These are phyloP conservation scores for Lanius collurio DNA, from an alignment of 2,113 vertebrate genomes.

Conservation along the genomic window DNA sequence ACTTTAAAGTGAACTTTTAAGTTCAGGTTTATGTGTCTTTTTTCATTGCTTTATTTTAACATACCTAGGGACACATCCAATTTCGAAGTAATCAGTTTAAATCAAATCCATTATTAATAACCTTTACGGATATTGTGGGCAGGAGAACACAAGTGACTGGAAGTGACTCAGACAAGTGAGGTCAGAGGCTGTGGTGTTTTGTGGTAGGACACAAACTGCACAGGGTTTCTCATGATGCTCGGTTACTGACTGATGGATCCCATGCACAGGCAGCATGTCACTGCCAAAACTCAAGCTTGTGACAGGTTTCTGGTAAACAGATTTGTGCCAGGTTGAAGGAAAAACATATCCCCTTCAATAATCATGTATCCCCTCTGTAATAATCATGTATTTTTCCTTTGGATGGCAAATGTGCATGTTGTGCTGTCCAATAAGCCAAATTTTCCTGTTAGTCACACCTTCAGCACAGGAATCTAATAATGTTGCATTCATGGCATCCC, in stretches of 20 bases:
- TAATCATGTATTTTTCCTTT: neutral
- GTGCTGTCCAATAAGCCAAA: neutral
- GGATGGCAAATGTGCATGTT: neutral
- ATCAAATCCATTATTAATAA: constrained; percentile 21
- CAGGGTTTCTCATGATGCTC: neutral
- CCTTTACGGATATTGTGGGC: neutral
- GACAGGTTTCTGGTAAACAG: neutral
- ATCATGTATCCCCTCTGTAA: neutral
- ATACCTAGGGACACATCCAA: neutral
- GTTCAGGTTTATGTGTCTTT: constrained; percentile 16
- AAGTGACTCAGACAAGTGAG: neutral
- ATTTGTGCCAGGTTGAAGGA: neutral
- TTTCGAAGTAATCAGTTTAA: constrained; percentile 21
- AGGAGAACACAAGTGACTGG: neutral
- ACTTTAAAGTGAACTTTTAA: constrained; percentile 51
- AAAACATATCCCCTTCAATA: neutral
- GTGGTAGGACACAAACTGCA: neutral
- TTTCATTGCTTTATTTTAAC: constrained; percentile 6
- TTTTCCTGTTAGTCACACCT: neutral
- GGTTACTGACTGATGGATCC: neutral
- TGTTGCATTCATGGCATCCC: neutral
- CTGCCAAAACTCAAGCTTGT: neutral
- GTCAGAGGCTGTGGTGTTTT: neutral
- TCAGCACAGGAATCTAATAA: neutral
- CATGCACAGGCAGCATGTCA: neutral